A percentile compares a stretch with the other conserved stretches of the same genome.
Conservation (phyloP, 2,888 invertebrate species). For the Steinernema hermaphroditum region DNA sequence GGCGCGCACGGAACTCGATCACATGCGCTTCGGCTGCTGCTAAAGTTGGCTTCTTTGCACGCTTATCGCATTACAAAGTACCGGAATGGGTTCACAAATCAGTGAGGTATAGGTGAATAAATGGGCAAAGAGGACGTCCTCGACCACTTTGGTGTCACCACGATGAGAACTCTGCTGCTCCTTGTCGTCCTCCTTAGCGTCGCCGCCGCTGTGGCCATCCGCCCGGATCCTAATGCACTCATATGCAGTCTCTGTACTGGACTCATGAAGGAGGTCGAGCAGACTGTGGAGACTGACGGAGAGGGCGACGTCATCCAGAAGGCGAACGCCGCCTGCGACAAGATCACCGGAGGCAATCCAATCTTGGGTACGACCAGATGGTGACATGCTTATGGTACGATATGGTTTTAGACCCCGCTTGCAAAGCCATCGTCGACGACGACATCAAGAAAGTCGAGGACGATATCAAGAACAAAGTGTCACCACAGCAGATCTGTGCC, state of each 20-base stretch:
- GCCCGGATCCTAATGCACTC: neutral
- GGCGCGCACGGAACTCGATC: too few relatives aligned
- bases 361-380: neutral
- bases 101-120: neutral
- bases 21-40: too few relatives aligned
- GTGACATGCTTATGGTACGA: neutral
- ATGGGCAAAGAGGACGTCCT: neutral
- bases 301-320: neutral
- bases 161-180: neutral
- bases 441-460: constrained; percentile 6
- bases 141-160: neutral
- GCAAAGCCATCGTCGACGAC: neutral
- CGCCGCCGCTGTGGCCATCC: neutral
- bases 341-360: neutral
- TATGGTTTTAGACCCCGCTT: neutral
- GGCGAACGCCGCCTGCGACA: neutral
- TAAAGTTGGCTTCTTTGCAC: too few relatives aligned
- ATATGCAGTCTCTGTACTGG: neutral
- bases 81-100: too few relatives aligned
- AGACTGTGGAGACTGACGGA: neutral
- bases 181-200: neutral
- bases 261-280: neutral
- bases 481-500: neutral
- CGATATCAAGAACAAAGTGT: neutral
- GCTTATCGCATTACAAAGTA: too few relatives aligned